A percentile compares a stretch with the other conserved stretches of the same genome.
Conservation (phyloP, 2,797 vertebrate genomes). For the Acestrorhynchus altus region DNA sequence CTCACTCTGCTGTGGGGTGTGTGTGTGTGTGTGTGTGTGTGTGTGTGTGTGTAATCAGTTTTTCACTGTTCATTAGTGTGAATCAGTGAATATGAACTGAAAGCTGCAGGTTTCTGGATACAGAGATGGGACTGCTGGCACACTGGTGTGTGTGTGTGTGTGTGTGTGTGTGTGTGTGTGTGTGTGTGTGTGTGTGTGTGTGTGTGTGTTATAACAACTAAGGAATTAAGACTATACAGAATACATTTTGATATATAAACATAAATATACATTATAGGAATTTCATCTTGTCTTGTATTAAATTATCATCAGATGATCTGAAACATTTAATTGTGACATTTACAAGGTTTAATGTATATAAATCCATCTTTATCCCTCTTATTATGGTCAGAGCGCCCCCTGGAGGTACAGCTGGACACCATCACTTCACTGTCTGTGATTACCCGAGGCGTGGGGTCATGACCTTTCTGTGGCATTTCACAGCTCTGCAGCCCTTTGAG, state of each 20-base stretch:
- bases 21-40: too few relatives aligned
- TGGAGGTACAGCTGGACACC: constrained; percentile 90
- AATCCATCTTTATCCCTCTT: constrained; percentile 79
- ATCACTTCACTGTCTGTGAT: constrained; percentile 85
- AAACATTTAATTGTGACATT: too few relatives aligned
- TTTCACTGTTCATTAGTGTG: constrained; percentile 81
- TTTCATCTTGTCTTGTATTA: too few relatives aligned
- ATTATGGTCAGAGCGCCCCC: constrained; percentile 87
- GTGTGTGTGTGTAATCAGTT: constrained; percentile 85
- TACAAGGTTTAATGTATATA: too few relatives aligned
- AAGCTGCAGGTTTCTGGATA: neutral
- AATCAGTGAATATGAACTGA: constrained; percentile 81
- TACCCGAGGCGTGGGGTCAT: constrained; percentile 89
- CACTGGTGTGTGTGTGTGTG: too few relatives aligned
- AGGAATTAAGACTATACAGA: too few relatives aligned
- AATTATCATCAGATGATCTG: too few relatives aligned
- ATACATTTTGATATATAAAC: too few relatives aligned
- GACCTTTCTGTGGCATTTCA: constrained; percentile 91
- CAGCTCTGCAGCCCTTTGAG: constrained; percentile 92
- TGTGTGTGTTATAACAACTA: too few relatives aligned
- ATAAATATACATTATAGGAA: too few relatives aligned
- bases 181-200: too few relatives aligned
- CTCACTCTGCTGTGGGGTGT: constrained; percentile 73
- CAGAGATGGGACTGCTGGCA: neutral
- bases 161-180: too few relatives aligned